phyloP scores from a whole-genome alignment of 1,140 invertebrate species.

The Polypedilum vanderplanki region DNA sequence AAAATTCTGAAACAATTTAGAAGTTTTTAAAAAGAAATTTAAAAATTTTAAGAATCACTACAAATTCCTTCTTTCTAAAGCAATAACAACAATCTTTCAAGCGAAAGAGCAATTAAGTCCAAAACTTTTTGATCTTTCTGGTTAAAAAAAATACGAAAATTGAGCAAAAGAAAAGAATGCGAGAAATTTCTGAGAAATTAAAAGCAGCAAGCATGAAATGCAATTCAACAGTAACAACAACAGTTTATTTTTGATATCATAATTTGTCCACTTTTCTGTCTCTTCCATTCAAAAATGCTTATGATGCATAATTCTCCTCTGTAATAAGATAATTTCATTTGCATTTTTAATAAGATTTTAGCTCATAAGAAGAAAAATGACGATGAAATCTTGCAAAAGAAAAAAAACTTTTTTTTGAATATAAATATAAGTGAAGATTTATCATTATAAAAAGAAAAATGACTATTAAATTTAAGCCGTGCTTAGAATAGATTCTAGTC shows the following conservation, averaged over 20 bases:
- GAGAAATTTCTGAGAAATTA: neutral
- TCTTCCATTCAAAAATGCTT: neutral
- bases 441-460: slow-evolving; percentile 20
- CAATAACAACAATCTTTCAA: too few relatives aligned
- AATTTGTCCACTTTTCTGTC: slow-evolving; percentile 12
- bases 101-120: slow-evolving; percentile 32
- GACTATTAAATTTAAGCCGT: slow-evolving; percentile 30
- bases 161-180: neutral
- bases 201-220: too few relatives aligned
- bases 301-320: neutral
- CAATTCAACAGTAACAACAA: neutral
- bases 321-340: slow-evolving; percentile 20
- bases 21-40: too few relatives aligned
- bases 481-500: slow-evolving; percentile 32
- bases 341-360: neutral
- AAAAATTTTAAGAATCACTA: too few relatives aligned
- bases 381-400: neutral
- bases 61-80: too few relatives aligned
- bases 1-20: too few relatives aligned
- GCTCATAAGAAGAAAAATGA: neutral
- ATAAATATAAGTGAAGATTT: neutral
- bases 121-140: slow-evolving; percentile 31
- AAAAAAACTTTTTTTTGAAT: neutral
- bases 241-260: slow-evolving; percentile 4
- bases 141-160: slow-evolving; percentile 21